Evolutionary conservation across 2,797 vertebrate species (phyloP).

Genomic region (Urosaurus nigricauda): DNA sequence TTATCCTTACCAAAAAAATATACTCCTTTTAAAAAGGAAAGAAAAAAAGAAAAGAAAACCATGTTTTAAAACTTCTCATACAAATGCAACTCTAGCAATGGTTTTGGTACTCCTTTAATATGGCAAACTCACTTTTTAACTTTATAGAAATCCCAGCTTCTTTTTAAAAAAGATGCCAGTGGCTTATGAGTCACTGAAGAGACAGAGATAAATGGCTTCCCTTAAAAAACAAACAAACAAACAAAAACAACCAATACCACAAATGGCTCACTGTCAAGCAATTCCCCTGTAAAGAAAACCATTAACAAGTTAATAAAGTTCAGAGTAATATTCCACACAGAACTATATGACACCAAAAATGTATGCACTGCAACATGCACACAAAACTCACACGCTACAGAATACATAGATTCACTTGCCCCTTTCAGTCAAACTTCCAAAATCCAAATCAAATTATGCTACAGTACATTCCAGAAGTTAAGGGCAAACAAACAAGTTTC

Average conservation of each 20-base stretch:
- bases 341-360: neutral
- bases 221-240: neutral
- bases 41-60: constrained; percentile 17
- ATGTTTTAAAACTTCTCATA: neutral
- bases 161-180: neutral
- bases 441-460: neutral
- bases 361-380: neutral
- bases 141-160: neutral
- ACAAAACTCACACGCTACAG: too few relatives aligned
- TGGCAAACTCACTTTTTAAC: neutral
- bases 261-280: neutral
- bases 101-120: neutral
- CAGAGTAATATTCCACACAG: neutral
- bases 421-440: neutral
- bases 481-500: neutral
- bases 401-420: too few relatives aligned
- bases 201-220: neutral
- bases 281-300: neutral
- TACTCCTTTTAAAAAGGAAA: constrained; percentile 14
- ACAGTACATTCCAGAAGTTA: neutral
- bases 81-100: neutral
- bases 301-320: neutral
- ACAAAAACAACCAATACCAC: neutral
- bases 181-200: neutral
- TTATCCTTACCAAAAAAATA: constrained; percentile 40